These are phyloP conservation scores for Heliconius cydno DNA, from an alignment of 2,888 invertebrate species.

Conservation along the genomic window DNA sequence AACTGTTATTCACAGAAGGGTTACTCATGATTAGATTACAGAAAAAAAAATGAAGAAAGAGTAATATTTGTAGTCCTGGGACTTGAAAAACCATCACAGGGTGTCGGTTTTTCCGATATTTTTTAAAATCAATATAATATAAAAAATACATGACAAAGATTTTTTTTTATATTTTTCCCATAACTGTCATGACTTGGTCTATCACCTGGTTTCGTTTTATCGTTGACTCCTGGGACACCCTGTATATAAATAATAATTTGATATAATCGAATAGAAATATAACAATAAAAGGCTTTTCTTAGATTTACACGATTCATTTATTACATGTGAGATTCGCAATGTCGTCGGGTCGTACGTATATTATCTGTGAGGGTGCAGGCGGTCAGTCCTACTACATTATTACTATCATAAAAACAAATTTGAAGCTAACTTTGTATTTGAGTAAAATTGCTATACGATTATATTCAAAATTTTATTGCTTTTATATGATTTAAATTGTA, in stretches of 20 bases:
- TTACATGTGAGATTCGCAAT: constrained; percentile 13
- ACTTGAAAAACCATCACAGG: too few species aligned
- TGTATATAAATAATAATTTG: not conserved
- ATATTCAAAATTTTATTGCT: constrained; percentile 5
- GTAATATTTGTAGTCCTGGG: too few species aligned
- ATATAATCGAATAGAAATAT: not conserved
- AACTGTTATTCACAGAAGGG: too few species aligned
- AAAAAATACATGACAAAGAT: too few species aligned
- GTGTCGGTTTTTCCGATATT: too few species aligned
- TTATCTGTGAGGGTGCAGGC: constrained; percentile 62
- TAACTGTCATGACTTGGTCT: too few species aligned
- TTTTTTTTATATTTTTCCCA: too few species aligned
- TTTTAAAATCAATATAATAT: too few species aligned
- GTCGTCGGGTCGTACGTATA: constrained; percentile 55
- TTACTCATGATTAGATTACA: too few species aligned
- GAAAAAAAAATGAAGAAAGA: too few species aligned
- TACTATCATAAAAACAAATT: constrained; percentile 49
- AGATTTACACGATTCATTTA: constrained; percentile 9
- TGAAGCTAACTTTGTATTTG: constrained; percentile 25
- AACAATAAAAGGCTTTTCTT: not conserved
- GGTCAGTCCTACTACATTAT: constrained; percentile 59
- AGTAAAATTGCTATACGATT: constrained; percentile 26
- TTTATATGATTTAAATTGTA: not conserved
- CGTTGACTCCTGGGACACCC: too few species aligned
- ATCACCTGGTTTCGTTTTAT: too few species aligned